Percentiles rank a stretch among this genome's conserved stretches.
Evolutionary conservation across 2,797 vertebrate genomes (phyloP).

Genomic region (Manis javanica): DNA sequence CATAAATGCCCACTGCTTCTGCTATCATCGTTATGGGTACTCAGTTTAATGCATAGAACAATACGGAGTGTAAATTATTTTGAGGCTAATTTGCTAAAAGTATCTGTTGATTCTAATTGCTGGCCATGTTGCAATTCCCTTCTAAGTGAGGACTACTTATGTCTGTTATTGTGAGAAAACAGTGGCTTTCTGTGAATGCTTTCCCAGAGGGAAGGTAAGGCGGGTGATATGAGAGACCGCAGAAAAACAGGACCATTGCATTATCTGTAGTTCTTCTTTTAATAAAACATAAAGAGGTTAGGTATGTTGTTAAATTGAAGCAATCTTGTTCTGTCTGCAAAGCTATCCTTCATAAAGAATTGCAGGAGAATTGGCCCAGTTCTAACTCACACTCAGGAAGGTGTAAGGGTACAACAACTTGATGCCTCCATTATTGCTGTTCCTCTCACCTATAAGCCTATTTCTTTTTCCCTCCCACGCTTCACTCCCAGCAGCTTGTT

Average conservation of each 20-base stretch:
- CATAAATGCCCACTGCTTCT: background rate
- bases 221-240: background rate
- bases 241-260: background rate
- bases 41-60: background rate
- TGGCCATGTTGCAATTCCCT: background rate
- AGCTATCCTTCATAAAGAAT: background rate
- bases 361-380: background rate
- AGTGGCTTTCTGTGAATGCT: background rate
- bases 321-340: background rate
- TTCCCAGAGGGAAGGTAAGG: background rate
- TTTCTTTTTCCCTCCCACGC: background rate
- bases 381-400: background rate
- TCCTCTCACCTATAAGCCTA: background rate
- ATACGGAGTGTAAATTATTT: background rate
- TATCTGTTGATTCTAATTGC: background rate
- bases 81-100: background rate
- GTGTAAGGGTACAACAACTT: fast-evolving
- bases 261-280: background rate
- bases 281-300: background rate
- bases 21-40: background rate
- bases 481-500: background rate
- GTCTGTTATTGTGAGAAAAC: background rate
- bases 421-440: fast-evolving
- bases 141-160: background rate
- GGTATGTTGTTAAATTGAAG: background rate